Conservation (phyloP, 2,888 invertebrate species). For the Aphrophora alni region DNA sequence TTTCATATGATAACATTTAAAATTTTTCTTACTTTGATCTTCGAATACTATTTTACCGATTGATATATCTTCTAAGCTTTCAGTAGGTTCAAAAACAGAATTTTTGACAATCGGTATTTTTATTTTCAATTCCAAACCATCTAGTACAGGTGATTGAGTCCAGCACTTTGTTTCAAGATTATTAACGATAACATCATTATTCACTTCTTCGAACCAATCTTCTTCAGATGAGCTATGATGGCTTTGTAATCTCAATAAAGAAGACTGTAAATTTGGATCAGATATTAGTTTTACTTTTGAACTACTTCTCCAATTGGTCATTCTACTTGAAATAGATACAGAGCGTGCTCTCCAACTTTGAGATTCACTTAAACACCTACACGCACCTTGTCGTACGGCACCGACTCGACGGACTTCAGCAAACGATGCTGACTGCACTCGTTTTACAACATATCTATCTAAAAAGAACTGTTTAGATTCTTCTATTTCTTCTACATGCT, state of each 20-base stretch:
- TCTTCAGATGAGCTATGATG: constrained; percentile 61
- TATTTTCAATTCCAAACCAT: not conserved
- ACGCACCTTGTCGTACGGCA: constrained; percentile 42
- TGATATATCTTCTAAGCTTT: not conserved
- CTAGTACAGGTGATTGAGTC: not conserved
- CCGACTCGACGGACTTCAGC: constrained; percentile 48
- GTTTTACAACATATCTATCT: constrained; percentile 48
- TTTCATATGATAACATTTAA: not conserved
- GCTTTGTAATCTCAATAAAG: constrained; percentile 56
- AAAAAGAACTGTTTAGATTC: constrained; percentile 31
- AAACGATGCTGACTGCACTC: constrained; percentile 50
- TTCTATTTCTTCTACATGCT: not conserved
- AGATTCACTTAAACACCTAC: constrained; percentile 43
- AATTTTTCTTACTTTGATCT: not conserved
- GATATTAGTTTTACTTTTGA: constrained; percentile 53
- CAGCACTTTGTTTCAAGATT: not conserved
- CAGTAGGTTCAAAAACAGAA: not conserved
- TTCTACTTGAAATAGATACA: constrained; percentile 45
- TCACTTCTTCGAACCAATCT: constrained; percentile 60
- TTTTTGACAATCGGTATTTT: not conserved
- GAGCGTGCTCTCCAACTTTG: constrained; percentile 47
- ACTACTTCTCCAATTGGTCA: constrained; percentile 40
- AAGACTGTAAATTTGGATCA: constrained; percentile 53
- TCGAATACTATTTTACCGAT: not conserved
- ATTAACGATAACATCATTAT: constrained; percentile 37